These are phyloP conservation scores for Thrips palmi DNA, from an alignment of 1,140 invertebrate species.

Conservation along the genomic window DNA sequence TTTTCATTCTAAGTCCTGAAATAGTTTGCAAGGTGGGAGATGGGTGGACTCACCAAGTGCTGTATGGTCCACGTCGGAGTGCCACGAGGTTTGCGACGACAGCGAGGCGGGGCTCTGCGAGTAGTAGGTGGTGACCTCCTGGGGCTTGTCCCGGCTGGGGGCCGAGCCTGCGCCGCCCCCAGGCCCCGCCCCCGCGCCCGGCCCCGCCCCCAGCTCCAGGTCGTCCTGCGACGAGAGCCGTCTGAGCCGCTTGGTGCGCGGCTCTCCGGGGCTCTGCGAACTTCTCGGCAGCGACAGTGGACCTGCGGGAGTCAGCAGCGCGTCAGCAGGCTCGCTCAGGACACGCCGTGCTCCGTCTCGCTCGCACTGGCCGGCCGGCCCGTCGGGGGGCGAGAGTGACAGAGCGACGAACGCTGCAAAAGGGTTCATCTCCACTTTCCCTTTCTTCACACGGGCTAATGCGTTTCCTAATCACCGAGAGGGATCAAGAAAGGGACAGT, in stretches of 20 bases:
- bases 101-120: constrained; percentile 34
- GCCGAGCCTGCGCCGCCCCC: too few species aligned
- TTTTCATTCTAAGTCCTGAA: neutral
- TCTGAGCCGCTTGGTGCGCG: constrained; percentile 32
- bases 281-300: constrained; percentile 23
- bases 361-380: too few species aligned
- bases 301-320: constrained; percentile 16
- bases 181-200: constrained; percentile 23
- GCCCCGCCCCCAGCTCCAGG: constrained; percentile 24
- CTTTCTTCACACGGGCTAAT: neutral
- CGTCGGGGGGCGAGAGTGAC: too few species aligned
- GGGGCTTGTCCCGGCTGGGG: constrained; percentile 22
- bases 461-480: neutral
- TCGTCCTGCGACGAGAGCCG: constrained; percentile 37
- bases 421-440: neutral
- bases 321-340: too few species aligned
- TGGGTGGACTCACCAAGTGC: too few species aligned
- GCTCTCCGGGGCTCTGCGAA: constrained; percentile 29
- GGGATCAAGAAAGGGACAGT: constrained; percentile 3
- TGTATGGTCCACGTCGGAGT: constrained; percentile 36
- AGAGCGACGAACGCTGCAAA: too few species aligned
- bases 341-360: too few species aligned
- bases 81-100: constrained; percentile 34
- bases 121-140: constrained; percentile 31
- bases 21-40: too few species aligned